Base-by-base conservation (phyloP, 1,140 invertebrate genomes). In the Musca vetustissima region DNA sequence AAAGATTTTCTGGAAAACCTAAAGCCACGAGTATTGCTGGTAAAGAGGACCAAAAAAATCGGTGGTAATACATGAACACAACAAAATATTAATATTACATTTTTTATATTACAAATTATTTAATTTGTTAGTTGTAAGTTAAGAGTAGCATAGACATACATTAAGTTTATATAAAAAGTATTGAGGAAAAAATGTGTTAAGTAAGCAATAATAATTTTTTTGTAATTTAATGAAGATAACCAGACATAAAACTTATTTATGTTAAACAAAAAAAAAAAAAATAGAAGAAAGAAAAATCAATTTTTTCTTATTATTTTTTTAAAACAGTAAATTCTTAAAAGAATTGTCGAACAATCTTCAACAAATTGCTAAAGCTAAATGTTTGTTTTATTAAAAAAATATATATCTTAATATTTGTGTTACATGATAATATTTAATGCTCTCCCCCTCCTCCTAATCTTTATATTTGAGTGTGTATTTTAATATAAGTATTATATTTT, bases 331-430 rank as follows among this genome's bases (percentile, higher is more conserved):
- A 43, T 43, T 43, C 36, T 43, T 43, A 43, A 61, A 21, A 61
- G 57, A 61, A 61, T 61, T 61, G 57, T 61, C 57, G 57, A 61
- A 61, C 57, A 61, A 61, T 61, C 57, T 61, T 61, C 17, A 59
- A 43, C n/a, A 17, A 61, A 61, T 4, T 8, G 28, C 3, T n/a
- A 21, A 36, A 24, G 32, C 22, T 36, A 36, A 61, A 61, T 43
- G 6, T 43, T 61, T 61, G 36, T 61, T 43, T 61, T 61, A 19
- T 13, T 43, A 55, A 24, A 55, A 55, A 15, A 55, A 55, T 14
- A 24, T 55, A 28, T 8, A 28, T n/a, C 3, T 32, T 3, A 32
- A 32, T 32, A 43, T 43, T 43, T 43, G 36, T 43, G 36, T 43
- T 43, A 43, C 28, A 8, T 43, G 28, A 43, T 55, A 24, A 55